Evolutionary conservation across 2,888 invertebrate genomes (phyloP).

Genomic region (Leptinotarsa juncta): DNA sequence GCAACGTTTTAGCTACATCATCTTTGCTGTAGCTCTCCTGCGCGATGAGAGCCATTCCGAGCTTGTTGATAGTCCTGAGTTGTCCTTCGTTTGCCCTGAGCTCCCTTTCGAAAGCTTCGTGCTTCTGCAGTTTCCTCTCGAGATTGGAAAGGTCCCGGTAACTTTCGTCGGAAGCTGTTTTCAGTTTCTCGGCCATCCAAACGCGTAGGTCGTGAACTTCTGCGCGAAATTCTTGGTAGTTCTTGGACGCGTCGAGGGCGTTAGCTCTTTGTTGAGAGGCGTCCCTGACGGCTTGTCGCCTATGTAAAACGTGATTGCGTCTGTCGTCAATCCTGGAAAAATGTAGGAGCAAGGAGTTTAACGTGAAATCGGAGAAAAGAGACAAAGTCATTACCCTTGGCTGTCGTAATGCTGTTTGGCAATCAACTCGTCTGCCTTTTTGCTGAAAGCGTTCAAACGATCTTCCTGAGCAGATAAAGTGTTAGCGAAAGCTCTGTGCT

Average conservation of each 20-base stretch:
- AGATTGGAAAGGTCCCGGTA: constrained; percentile 91
- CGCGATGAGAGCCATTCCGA: constrained; percentile 78
- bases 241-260: constrained; percentile 84
- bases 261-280: constrained; percentile 80
- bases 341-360: constrained; percentile 30
- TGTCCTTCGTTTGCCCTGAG: constrained; percentile 94
- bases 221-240: constrained; percentile 92
- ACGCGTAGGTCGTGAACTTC: constrained; percentile 90
- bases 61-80: constrained; percentile 85
- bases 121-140: constrained; percentile 93
- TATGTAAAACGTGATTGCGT: constrained; percentile 78
- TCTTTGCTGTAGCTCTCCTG: constrained; percentile 78
- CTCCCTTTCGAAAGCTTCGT: constrained; percentile 96
- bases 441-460: constrained; percentile 83
- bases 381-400: constrained; percentile 71
- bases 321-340: constrained; percentile 75
- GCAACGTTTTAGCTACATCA: constrained; percentile 76
- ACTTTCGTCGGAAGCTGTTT: constrained; percentile 92
- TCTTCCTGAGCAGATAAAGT: constrained; percentile 94
- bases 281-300: constrained; percentile 80
- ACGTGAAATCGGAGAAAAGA: neutral
- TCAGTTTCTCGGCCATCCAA: constrained; percentile 93
- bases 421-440: constrained; percentile 85
- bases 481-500: constrained; percentile 94
- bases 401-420: constrained; percentile 83